A percentile compares a stretch with the other conserved stretches of the same genome.
These are phyloP conservation scores for Megaceryle torquata DNA, from an alignment of 2,113 vertebrate species.

Conservation along the genomic window DNA sequence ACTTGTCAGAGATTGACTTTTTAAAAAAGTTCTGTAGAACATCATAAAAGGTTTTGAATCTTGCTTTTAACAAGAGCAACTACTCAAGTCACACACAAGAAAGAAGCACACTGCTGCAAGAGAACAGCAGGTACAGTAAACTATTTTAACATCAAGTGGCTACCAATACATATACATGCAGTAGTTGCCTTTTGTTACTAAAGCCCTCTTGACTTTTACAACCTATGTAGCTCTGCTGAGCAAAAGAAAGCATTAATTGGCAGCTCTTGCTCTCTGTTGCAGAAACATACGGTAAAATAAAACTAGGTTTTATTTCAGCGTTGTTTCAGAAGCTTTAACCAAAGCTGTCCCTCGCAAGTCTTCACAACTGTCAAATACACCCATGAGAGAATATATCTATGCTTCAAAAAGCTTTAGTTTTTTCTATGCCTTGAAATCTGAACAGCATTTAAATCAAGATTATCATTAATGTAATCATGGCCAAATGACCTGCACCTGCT, in stretches of 20 bases:
- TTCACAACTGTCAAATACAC: not conserved
- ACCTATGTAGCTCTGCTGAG: not conserved
- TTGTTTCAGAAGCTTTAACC: not conserved
- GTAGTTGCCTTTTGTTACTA: not conserved
- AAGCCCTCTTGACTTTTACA: not conserved
- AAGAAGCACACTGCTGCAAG: not conserved
- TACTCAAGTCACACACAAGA: not conserved
- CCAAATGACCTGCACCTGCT: not conserved
- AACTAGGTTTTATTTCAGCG: not conserved
- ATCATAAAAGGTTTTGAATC: not conserved
- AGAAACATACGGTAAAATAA: not conserved
- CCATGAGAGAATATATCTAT: not conserved
- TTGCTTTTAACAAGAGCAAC: not conserved
- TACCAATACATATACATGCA: not conserved
- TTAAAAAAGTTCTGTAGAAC: not conserved
- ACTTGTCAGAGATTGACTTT: not conserved
- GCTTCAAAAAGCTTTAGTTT: not conserved
- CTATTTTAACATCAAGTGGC: not conserved
- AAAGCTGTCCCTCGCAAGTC: not conserved
- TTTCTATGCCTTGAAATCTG: not conserved
- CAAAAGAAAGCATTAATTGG: not conserved
- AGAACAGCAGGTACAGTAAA: not conserved
- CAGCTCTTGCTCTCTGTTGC: not conserved
- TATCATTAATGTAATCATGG: not conserved
- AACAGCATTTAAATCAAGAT: not conserved